Percentiles rank a stretch among this genome's conserved stretches.
These are phyloP conservation scores for Mongoloraphidia duomilia DNA, from an alignment of 2,888 invertebrate species.

Conservation along the genomic window DNA sequence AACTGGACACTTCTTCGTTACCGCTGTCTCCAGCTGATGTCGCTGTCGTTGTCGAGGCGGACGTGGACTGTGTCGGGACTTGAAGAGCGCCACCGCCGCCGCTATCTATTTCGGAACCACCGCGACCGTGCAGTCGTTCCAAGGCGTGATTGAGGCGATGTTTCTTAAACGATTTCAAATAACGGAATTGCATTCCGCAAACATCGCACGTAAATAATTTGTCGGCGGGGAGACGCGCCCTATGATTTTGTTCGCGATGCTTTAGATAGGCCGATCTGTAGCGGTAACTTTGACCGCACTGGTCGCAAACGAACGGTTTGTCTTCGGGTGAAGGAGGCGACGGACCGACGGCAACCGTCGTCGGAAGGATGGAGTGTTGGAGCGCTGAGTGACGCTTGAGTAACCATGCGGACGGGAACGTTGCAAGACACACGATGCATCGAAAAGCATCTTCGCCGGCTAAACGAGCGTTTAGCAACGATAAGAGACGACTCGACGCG, in stretches of 20 bases:
- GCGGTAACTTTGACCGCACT: conserved; percentile 80
- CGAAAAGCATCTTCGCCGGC: conserved; percentile 36
- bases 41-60: conserved; percentile 3
- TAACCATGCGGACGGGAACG: conserved; percentile 77
- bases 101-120: conserved; percentile 22
- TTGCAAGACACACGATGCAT: conserved; percentile 72
- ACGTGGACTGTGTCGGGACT: conserved; percentile 5
- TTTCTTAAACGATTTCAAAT: conserved; percentile 80
- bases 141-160: conserved; percentile 76
- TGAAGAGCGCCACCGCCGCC: conserved; percentile 5
- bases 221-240: conserved; percentile 74
- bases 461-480: conserved; percentile 34
- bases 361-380: conserved; percentile 52
- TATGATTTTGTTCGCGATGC: conserved; percentile 79
- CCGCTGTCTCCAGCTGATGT: conserved; percentile 21
- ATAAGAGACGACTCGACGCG: conserved; percentile 38
- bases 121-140: conserved; percentile 64
- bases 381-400: conserved; percentile 73
- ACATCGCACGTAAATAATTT: conserved; percentile 84
- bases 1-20: conserved; percentile 41
- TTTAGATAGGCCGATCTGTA: conserved; percentile 74
- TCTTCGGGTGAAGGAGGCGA: conserved; percentile 43
- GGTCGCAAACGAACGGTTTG: conserved; percentile 83
- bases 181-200: conserved; percentile 84
- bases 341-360: conserved; percentile 23